Conservation (phyloP, 2,113 vertebrate species). For the Neolamprologus brichardi region DNA sequence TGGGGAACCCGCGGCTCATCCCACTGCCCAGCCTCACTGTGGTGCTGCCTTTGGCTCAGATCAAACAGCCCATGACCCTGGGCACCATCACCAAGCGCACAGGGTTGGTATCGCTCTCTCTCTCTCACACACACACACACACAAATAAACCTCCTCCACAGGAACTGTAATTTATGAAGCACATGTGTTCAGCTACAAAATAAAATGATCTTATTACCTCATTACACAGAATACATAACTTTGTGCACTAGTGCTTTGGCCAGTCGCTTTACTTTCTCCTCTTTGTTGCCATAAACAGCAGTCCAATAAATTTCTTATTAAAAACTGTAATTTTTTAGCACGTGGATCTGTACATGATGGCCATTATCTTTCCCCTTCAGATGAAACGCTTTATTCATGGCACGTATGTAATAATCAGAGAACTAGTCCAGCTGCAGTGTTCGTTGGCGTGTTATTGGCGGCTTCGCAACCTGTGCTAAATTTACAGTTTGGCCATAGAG, state of each 20-base stretch:
- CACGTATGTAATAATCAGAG: neutral
- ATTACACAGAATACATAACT: neutral
- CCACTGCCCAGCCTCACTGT: slow-evolving; percentile 87
- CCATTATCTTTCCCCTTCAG: neutral
- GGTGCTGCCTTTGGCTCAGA: slow-evolving; percentile 90
- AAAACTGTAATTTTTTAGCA: neutral
- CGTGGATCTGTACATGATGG: neutral
- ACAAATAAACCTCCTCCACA: neutral
- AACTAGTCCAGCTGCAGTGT: neutral
- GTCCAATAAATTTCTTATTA: neutral
- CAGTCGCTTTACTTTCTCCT: neutral
- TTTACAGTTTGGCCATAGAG: neutral
- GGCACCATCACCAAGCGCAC: slow-evolving; percentile 96
- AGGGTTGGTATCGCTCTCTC: slow-evolving; percentile 76
- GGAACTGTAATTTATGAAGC: neutral
- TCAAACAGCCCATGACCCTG: slow-evolving; percentile 96
- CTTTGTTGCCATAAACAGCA: neutral
- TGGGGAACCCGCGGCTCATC: slow-evolving; percentile 88
- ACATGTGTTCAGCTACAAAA: neutral
- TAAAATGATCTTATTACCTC: neutral
- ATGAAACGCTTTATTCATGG: rapidly evolving
- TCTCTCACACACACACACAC: neutral
- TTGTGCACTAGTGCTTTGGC: neutral
- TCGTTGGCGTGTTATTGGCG: neutral
- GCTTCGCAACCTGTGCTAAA: neutral